Conservation (phyloP, 2,113 vertebrate genomes). For the Epinephelus cyanopodus region DNA sequence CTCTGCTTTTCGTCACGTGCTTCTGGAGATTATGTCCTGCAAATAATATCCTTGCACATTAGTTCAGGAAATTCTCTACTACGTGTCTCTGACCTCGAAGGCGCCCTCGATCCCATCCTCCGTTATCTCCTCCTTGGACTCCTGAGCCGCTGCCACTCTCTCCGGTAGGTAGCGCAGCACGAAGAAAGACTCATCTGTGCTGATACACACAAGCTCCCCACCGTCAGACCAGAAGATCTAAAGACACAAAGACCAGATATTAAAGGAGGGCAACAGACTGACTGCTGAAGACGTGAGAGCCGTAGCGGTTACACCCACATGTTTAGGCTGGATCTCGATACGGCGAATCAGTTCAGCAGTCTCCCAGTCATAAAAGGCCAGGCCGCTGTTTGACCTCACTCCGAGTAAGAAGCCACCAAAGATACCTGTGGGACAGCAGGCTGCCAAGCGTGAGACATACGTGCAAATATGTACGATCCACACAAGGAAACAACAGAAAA, state of each 20-base stretch:
- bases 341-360: conserved; percentile 92
- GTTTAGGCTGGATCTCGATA: conserved; percentile 96
- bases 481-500: not conserved
- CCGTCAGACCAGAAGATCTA: conserved; percentile 98
- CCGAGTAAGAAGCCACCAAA: conserved; percentile 94
- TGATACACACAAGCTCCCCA: conserved; percentile 94
- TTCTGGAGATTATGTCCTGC: not conserved
- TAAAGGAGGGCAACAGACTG: not conserved
- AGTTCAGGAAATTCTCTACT: not conserved
- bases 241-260: not conserved
- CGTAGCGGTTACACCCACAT: conserved; percentile 78
- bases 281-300: not conserved
- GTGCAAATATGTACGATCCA: not conserved
- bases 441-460: not conserved
- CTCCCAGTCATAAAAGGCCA: conserved; percentile 96
- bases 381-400: conserved; percentile 91
- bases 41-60: not conserved
- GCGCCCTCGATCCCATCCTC: conserved; percentile 96
- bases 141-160: conserved; percentile 90
- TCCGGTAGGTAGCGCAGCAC: conserved; percentile 93
- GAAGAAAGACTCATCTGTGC: conserved; percentile 95
- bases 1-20: too few species aligned
- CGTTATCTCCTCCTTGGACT: conserved; percentile 91
- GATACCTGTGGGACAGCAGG: conserved; percentile 83
- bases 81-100: conserved; percentile 85